Percentiles rank a stretch among this genome's conserved stretches.
Conservation (phyloP, 2,888 invertebrate genomes). For the Labia minor region DNA sequence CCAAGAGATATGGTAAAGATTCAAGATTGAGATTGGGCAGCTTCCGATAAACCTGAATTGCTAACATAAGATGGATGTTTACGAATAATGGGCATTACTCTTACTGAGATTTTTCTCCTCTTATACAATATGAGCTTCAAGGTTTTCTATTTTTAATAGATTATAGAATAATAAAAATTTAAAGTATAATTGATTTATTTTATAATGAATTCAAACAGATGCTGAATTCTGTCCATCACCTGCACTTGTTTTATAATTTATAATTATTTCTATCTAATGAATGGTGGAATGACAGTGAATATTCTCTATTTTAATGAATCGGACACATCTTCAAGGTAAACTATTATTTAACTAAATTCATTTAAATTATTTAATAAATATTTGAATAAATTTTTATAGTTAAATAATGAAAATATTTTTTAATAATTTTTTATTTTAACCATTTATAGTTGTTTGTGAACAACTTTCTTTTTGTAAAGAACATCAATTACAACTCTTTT, state of each 20-base stretch:
- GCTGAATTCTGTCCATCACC: constrained; percentile 31
- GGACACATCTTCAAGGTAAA: constrained; percentile 28
- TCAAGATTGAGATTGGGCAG: constrained; percentile 45
- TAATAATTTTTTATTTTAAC: background rate
- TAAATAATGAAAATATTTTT: no score
- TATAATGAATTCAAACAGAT: constrained; percentile 19
- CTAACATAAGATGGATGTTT: constrained; percentile 42
- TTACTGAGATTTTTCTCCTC: constrained; percentile 35
- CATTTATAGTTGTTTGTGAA: constrained; percentile 23
- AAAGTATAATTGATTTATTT: background rate
- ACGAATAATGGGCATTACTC: constrained; percentile 37
- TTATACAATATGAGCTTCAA: constrained; percentile 33
- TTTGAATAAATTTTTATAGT: no score
- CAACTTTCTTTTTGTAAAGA: constrained; percentile 24
- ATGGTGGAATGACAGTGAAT: constrained; percentile 34
- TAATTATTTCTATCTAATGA: constrained; percentile 39
- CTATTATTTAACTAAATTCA: background rate
- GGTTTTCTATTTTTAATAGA: no score
- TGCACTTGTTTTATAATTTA: constrained; percentile 34
- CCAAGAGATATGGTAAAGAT: constrained; percentile 39
- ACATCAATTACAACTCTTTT: constrained; percentile 21
- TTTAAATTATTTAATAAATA: no score
- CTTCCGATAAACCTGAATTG: constrained; percentile 42
- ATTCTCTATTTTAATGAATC: constrained; percentile 30
- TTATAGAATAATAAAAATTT: no score